phyloP scores from a whole-genome alignment of 2,113 vertebrate genomes.

The Tinamus guttatus region DNA sequence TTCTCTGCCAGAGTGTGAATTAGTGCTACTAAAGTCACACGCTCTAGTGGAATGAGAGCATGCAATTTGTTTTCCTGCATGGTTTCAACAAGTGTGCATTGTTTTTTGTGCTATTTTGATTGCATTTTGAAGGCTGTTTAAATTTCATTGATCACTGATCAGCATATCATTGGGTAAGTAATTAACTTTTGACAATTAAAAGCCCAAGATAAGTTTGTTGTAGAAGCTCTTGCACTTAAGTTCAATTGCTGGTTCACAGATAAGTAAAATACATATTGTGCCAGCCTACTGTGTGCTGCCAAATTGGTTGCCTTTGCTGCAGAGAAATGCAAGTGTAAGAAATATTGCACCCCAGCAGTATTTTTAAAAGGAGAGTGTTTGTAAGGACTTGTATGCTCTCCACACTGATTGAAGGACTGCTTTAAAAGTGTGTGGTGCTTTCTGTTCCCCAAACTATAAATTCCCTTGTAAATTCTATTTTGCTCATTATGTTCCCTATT shows the following conservation, averaged over 20 bases:
- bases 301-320: not conserved
- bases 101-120: slow-evolving; percentile 64
- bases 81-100: slow-evolving; percentile 66
- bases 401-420: slow-evolving; percentile 30
- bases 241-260: slow-evolving; percentile 35
- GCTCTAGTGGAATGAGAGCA: slow-evolving; percentile 78
- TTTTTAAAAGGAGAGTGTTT: slow-evolving; percentile 41
- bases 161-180: slow-evolving; percentile 63
- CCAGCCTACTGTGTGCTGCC: not conserved
- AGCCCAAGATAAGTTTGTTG: slow-evolving; percentile 40
- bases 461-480: slow-evolving; percentile 70
- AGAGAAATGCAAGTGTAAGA: slow-evolving; percentile 18
- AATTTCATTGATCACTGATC: slow-evolving; percentile 64
- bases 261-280: slow-evolving; percentile 20
- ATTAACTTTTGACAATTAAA: slow-evolving; percentile 31
- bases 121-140: slow-evolving; percentile 68
- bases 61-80: slow-evolving; percentile 79
- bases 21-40: slow-evolving; percentile 70
- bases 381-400: slow-evolving; percentile 24
- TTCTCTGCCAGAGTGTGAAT: slow-evolving; percentile 76
- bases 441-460: slow-evolving; percentile 17
- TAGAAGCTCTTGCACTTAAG: not conserved
- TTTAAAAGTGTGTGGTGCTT: slow-evolving; percentile 24
- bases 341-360: slow-evolving; percentile 2
- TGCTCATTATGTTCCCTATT: slow-evolving; percentile 56